Percentiles rank a stretch among this genome's conserved stretches.
Evolutionary conservation across 1,140 invertebrate genomes (phyloP).

Genomic region (Ceratosolen solmsi): DNA sequence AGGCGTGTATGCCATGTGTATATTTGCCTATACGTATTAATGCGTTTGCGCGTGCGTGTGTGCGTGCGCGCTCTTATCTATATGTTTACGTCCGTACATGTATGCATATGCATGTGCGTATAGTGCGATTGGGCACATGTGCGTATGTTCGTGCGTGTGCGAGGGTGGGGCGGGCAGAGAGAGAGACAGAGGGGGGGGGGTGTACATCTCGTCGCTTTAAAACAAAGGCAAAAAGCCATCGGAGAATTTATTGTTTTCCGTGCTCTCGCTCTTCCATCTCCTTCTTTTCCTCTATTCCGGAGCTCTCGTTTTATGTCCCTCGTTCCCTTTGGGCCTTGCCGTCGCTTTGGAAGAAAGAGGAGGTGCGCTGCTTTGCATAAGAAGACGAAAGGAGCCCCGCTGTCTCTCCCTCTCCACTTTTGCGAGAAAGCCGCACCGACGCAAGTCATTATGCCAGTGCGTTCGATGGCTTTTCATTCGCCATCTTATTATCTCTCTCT

Average conservation of each 20-base stretch:
- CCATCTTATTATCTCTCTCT: slow-evolving; percentile 14
- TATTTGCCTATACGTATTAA: too few relatives aligned
- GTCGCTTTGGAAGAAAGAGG: slow-evolving; percentile 8
- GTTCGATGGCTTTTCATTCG: slow-evolving; percentile 45
- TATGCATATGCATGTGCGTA: neutral
- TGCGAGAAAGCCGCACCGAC: slow-evolving; percentile 19
- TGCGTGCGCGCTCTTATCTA: neutral
- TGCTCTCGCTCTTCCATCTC: neutral
- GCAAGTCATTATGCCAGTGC: slow-evolving; percentile 47
- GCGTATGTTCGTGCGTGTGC: too few relatives aligned
- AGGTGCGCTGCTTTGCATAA: slow-evolving; percentile 44
- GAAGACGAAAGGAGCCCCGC: slow-evolving; percentile 8
- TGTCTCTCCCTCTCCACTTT: neutral
- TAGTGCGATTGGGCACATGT: too few relatives aligned
- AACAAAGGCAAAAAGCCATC: slow-evolving; percentile 34
- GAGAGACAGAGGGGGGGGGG: neutral
- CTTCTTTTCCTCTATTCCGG: neutral
- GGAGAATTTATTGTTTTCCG: slow-evolving; percentile 50
- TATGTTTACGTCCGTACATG: neutral
- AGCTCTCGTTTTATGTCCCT: slow-evolving; percentile 42
- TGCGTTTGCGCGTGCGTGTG: neutral
- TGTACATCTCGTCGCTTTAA: neutral
- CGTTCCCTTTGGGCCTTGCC: slow-evolving; percentile 37
- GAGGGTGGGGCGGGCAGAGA: too few relatives aligned
- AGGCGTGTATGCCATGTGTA: neutral